phyloP scores from a whole-genome alignment of 2,888 invertebrate species.

The Caenorhabditis wallacei region DNA sequence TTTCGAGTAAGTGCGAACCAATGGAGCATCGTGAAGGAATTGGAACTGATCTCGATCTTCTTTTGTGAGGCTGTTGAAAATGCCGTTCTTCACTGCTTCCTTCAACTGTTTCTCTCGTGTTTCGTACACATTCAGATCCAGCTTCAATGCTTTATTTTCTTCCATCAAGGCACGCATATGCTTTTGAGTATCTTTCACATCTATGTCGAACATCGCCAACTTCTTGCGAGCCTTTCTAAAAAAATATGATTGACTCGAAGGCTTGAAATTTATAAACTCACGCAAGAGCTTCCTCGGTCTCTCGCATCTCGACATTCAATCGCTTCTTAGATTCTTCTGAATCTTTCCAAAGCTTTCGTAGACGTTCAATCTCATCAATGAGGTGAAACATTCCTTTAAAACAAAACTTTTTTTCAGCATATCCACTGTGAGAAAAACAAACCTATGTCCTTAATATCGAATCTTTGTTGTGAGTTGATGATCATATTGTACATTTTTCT shows the following conservation, averaged over 20 bases:
- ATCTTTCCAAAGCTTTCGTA: constrained; percentile 62
- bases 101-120: constrained; percentile 69
- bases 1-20: constrained; percentile 59
- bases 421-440: not conserved
- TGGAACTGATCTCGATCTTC: constrained; percentile 64
- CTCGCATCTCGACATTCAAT: constrained; percentile 34
- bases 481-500: constrained; percentile 56
- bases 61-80: constrained; percentile 64
- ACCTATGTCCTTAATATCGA: constrained; percentile 59
- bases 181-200: constrained; percentile 72
- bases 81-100: constrained; percentile 68
- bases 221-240: constrained; percentile 64
- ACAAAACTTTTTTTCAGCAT: not conserved
- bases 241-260: not conserved
- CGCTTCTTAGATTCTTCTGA: constrained; percentile 56
- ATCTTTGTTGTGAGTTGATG: constrained; percentile 57
- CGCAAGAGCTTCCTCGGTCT: constrained; percentile 51
- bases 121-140: constrained; percentile 68
- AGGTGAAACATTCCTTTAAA: constrained; percentile 59
- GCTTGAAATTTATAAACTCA: not conserved
- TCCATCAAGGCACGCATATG: constrained; percentile 68
- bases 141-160: constrained; percentile 69
- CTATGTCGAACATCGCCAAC: constrained; percentile 57
- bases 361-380: constrained; percentile 62
- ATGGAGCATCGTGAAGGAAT: constrained; percentile 55